These are phyloP conservation scores for Drosophila tani DNA, from an alignment of 1,140 invertebrate species.

Conservation along the genomic window DNA sequence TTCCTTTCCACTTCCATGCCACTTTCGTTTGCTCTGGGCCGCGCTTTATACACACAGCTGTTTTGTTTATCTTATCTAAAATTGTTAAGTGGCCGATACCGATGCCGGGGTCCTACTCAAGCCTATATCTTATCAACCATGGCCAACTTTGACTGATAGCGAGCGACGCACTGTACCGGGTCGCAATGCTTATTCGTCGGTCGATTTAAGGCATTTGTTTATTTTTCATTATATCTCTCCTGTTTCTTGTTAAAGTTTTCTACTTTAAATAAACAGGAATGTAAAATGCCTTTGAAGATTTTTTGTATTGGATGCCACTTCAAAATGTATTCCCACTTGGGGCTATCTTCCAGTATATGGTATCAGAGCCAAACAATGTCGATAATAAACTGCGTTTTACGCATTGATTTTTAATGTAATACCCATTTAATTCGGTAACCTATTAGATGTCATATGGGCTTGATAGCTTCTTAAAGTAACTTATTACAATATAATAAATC, in stretches of 20 bases:
- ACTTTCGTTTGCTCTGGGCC: constrained; percentile 57
- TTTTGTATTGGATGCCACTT: constrained; percentile 29
- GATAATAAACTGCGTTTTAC: not conserved
- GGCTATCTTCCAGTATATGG: constrained; percentile 1
- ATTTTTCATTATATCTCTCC: constrained; percentile 44
- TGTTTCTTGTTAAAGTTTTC: constrained; percentile 29
- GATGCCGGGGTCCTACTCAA: constrained; percentile 11
- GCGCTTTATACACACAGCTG: constrained; percentile 52
- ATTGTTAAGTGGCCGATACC: constrained; percentile 23
- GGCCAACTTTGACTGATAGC: constrained; percentile 62
- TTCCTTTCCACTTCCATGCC: constrained; percentile 21
- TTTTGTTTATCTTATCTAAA: constrained; percentile 58
- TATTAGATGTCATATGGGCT: constrained; percentile 1
- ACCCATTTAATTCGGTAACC: not conserved
- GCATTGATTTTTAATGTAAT: not conserved
- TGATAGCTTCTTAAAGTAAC: constrained; percentile 2
- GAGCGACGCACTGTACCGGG: constrained; percentile 37
- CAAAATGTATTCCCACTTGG: constrained; percentile 11
- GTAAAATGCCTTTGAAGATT: constrained; percentile 26
- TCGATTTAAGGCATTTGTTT: constrained; percentile 33
- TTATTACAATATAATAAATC: not conserved
- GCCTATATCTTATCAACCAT: constrained; percentile 53
- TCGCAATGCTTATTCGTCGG: constrained; percentile 23
- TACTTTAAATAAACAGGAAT: constrained; percentile 30
- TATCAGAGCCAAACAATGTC: not conserved